Evolutionary conservation across 2,888 invertebrate genomes (phyloP), one percentile per base, ranked within the genome.

Genomic region (Hypena proboscidalis): DNA sequence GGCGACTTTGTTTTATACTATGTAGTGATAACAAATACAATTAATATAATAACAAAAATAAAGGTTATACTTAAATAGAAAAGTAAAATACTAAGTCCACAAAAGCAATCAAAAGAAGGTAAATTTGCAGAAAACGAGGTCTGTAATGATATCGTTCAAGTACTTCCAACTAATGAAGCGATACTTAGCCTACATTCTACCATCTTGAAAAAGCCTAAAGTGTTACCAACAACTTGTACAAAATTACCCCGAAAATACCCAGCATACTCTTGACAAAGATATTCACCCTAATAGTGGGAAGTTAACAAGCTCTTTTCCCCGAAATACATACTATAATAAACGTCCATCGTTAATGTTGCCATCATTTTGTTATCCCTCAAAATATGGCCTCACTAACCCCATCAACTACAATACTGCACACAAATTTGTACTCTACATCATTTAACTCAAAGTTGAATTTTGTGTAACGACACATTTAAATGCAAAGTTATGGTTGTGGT

Each of bases 351-450:
- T 65, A 65, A 54, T 51, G 58, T 50, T 49, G 30, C 57, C 52
- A 65, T 56, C 58, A 59, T 56, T 59, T 54, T 56, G 56, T 56
- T 64, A 64, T 63, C 46, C 53, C 56, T 58, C 61, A 58, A 66
- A 70, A 65, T 62, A 60, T 61, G 19, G 33, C 56, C 26, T 8
- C 34, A 19, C 42, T 38, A 49, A 62, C 39, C 36, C 36, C 27
- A 40, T 57, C 39, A 37, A 30, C 4, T 25, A 33, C 8, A 4
- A n/a, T n/a, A 1, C 2, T 2, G 1, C 37, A 43, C 2, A n/a
- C 13, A 22, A 56, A 30, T 35, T 23, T 32, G 3, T 26, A 46
- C 45, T 20, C 14, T 37, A 53, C n/a, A 0, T 0, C 0, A 3
- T 0, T 0, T 0, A 0, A 0, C 0, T n/a, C 33, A 50, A 29